Evolutionary conservation across 2,888 invertebrate species (phyloP).

Genomic region (Idaea aversata): DNA sequence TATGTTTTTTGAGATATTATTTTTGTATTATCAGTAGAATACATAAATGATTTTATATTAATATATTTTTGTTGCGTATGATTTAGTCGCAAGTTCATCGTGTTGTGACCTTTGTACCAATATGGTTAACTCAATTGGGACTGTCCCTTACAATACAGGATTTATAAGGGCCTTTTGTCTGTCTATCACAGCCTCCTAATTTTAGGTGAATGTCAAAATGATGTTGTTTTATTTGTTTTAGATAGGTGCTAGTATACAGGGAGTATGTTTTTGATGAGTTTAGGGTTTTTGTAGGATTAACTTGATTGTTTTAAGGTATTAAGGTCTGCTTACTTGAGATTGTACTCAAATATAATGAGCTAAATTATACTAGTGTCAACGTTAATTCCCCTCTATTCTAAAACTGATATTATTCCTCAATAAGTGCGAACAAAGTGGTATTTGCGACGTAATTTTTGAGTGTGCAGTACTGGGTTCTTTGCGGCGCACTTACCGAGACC

Average conservation of each 20-base stretch:
- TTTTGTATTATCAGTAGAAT: no score
- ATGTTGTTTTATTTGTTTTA: background rate
- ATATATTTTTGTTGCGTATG: no score
- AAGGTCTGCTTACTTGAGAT: background rate
- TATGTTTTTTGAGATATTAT: no score
- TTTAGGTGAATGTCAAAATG: background rate
- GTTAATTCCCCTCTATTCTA: no score
- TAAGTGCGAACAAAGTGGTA: no score
- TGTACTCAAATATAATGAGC: no score
- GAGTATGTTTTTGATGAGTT: background rate
- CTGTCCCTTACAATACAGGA: background rate
- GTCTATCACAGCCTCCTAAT: constrained; percentile 1
- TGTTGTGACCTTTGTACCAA: background rate
- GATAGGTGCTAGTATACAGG: background rate
- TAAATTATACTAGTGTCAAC: no score
- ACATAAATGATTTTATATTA: no score
- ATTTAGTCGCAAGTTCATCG: background rate
- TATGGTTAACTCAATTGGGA: background rate
- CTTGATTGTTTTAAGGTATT: background rate
- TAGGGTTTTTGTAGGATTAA: background rate
- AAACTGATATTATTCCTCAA: no score
- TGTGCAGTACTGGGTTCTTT: no score
- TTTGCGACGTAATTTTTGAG: no score
- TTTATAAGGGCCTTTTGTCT: background rate
- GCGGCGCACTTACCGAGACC: no score